Conservation (phyloP, 92 coral and sea anemone genomes). For the Bergia puertoricense region DNA sequence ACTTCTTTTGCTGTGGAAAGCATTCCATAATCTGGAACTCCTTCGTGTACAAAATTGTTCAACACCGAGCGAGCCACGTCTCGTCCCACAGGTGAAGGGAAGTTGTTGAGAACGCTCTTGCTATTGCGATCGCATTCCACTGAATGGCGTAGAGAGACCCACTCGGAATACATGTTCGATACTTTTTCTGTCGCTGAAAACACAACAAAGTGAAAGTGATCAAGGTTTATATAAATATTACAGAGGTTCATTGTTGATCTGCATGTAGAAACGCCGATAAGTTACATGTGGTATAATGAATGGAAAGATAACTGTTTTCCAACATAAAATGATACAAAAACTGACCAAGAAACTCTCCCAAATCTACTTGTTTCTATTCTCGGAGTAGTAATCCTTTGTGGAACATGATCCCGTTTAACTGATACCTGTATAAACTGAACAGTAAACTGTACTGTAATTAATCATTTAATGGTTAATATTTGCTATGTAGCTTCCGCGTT, state of each 20-base stretch:
- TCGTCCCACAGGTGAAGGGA: constrained; percentile 82
- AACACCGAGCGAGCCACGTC: constrained; percentile 88
- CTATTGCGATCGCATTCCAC: constrained; percentile 72
- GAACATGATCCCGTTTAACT: too few species aligned
- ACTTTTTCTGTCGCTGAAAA: neutral
- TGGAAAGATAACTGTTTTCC: too few species aligned
- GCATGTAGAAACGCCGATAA: neutral
- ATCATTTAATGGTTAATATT: neutral
- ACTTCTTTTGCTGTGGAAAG: constrained; percentile 69
- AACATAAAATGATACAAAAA: too few species aligned
- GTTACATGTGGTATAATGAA: too few species aligned
- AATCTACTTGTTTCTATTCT: too few species aligned
- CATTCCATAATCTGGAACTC: constrained; percentile 56
- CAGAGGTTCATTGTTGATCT: neutral
- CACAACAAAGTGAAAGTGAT: neutral
- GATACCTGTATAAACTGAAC: neutral
- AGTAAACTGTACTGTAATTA: too few species aligned
- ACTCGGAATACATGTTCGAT: constrained; percentile 90
- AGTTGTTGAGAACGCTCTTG: constrained; percentile 80
- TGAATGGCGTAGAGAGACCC: constrained; percentile 90
- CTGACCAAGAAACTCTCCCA: too few species aligned
- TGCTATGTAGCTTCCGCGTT: neutral
- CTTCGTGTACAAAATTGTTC: constrained; percentile 72
- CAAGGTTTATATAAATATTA: neutral
- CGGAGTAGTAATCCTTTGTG: too few species aligned